Evolutionary conservation across 2,888 invertebrate species (phyloP).

Genomic region (Xylocampa areola): DNA sequence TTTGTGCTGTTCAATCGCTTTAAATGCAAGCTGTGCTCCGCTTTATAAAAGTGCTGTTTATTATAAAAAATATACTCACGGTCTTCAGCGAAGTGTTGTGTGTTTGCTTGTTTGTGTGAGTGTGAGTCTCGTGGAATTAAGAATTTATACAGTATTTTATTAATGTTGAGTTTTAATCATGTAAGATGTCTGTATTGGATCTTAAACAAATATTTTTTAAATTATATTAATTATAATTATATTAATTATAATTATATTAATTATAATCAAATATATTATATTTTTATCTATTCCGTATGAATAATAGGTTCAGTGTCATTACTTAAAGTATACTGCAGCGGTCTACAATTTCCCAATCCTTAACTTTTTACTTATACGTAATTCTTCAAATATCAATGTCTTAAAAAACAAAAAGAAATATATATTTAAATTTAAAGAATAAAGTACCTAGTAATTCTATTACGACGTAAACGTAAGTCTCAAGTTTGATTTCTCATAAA

Average conservation of each 20-base stretch:
- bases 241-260: not conserved
- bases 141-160: slow-evolving; percentile 7
- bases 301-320: slow-evolving; percentile 32
- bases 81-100: slow-evolving; percentile 76
- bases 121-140: slow-evolving; percentile 78
- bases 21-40: slow-evolving; percentile 70
- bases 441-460: slow-evolving; percentile 3
- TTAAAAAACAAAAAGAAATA: slow-evolving; percentile 5
- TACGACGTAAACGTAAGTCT: no score
- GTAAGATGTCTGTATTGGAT: slow-evolving; percentile 1
- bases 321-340: slow-evolving; percentile 73
- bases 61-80: slow-evolving; percentile 80
- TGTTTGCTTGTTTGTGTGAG: slow-evolving; percentile 70
- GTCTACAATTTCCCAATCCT: slow-evolving; percentile 33
- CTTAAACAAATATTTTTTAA: slow-evolving; percentile 14
- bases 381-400: slow-evolving; percentile 28
- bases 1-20: slow-evolving; percentile 51
- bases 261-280: no score
- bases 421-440: slow-evolving; percentile 5
- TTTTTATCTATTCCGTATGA: slow-evolving; percentile 11
- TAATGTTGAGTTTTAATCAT: slow-evolving; percentile 10
- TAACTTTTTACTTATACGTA: slow-evolving; percentile 17
- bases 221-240: slow-evolving; percentile 20
- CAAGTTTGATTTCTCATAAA: not conserved
- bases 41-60: slow-evolving; percentile 61